These are phyloP conservation scores for Pelobates cultripes DNA, from an alignment of 2,797 vertebrate species.

Conservation along the genomic window DNA sequence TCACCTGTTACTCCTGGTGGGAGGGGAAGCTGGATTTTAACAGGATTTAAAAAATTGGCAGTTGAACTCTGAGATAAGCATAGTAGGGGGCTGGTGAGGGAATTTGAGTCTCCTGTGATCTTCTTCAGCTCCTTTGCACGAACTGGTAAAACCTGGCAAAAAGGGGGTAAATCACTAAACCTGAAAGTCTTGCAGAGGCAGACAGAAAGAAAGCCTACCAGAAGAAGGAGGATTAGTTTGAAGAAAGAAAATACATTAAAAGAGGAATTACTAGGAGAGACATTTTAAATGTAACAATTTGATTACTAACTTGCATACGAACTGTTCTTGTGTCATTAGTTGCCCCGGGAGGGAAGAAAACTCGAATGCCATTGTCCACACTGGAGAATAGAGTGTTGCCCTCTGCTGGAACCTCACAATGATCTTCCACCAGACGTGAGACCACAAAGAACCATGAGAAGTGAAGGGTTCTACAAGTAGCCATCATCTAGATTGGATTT, in stretches of 20 bases:
- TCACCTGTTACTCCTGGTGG: slow-evolving; percentile 86
- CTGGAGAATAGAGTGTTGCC: slow-evolving; percentile 86
- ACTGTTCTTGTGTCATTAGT: slow-evolving; percentile 79
- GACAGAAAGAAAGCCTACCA: too few species aligned
- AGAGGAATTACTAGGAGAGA: too few species aligned
- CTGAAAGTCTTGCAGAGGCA: too few species aligned
- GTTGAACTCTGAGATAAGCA: slow-evolving; percentile 84
- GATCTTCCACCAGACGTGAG: slow-evolving; percentile 81
- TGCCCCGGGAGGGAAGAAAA: slow-evolving; percentile 84
- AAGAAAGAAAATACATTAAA: too few species aligned
- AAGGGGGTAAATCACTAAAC: neutral
- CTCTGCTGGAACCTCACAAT: slow-evolving; percentile 78
- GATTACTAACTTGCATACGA: slow-evolving; percentile 83
- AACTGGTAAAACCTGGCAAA: slow-evolving; percentile 82
- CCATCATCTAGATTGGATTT: slow-evolving; percentile 70
- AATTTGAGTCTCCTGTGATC: slow-evolving; percentile 71
- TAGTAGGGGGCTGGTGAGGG: slow-evolving; percentile 81
- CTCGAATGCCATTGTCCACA: slow-evolving; percentile 82
- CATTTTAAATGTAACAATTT: neutral
- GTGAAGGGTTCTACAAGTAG: slow-evolving; percentile 83
- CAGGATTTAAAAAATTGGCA: slow-evolving; percentile 82
- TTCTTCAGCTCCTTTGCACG: slow-evolving; percentile 71
- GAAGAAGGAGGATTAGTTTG: too few species aligned
- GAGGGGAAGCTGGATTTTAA: slow-evolving; percentile 91
- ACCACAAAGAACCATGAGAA: slow-evolving; percentile 96